Base-by-base conservation (phyloP, 2,888 invertebrate species). In the Zele albiditarsus region DNA sequence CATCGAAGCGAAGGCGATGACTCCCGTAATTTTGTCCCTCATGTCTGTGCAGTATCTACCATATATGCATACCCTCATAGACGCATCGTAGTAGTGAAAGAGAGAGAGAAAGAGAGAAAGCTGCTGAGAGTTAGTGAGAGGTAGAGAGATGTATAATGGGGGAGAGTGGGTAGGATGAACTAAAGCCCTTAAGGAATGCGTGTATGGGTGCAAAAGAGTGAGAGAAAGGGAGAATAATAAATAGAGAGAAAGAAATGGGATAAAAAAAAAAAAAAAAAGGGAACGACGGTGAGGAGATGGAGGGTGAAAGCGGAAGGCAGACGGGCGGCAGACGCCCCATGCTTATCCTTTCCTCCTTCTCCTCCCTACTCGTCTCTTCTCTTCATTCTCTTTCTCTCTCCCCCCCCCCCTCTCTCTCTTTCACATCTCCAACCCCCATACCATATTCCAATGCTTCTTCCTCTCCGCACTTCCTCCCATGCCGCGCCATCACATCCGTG, bases 271-370 rank as follows among this genome's bases (percentile, higher is more conserved):
- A 53, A 67, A 63, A 66, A 69, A 66, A 25, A n/a, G 60, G 53
- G 74, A 79, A 75, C 28, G 63, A 38, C 33, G 63, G 71, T 71
- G 68, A 70, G 67, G 60, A 65, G 68, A 73, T 67, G 70, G 67
- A 76, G 68, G 73, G 79, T 60, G 79, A 76, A 84, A 84, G 86
- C 84, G 84, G 85, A 86, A 85, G 86, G 87, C 88, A 88, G 88
- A 88, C 88, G 84, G 87, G 85, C 87, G 88, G 87, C 88, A 88
- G 88, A 88, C 88, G 87, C 84, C 84, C 85, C 84, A 82, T 85
- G 86, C 85, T 87, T 86, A 87, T 84, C 83, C 82, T 82, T 82
- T 80, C 84, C 80, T 76, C 74, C 60, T 76, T 77, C 8, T 12
- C 66, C 70, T 72, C 77, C 75, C 75, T 77, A 79, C 77, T 77